Evolutionary conservation across 2,797 vertebrate species (phyloP).

Genomic region (Pteropus rufus): DNA sequence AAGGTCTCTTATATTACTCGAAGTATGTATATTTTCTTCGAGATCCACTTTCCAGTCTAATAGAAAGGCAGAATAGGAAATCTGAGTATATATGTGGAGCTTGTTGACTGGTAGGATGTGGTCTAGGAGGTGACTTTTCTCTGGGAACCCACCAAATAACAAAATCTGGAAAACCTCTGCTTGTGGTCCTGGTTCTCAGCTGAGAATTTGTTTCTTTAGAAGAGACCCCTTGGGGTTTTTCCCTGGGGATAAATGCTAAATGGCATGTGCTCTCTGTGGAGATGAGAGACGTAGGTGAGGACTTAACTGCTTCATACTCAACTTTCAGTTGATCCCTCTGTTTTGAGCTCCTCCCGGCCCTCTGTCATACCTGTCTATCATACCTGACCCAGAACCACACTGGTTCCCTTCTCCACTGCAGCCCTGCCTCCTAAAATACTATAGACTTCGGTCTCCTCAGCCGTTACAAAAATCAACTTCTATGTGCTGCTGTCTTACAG

Average conservation of each 20-base stretch:
- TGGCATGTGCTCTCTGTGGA: background rate
- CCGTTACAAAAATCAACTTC: background rate
- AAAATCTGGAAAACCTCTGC: background rate
- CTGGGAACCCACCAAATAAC: background rate
- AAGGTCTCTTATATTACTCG: background rate
- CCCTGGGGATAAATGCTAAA: background rate
- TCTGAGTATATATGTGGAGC: background rate
- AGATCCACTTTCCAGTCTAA: background rate
- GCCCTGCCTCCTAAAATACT: background rate
- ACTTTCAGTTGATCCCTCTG: background rate
- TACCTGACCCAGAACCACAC: background rate
- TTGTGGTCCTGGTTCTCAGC: background rate
- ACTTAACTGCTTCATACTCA: background rate
- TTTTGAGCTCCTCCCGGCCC: background rate
- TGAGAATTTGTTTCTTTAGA: background rate
- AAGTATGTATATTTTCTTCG: background rate
- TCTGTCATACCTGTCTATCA: background rate
- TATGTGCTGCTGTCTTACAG: background rate
- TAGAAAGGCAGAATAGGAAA: background rate
- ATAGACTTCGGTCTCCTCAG: background rate
- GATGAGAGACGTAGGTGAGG: background rate
- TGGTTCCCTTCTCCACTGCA: background rate
- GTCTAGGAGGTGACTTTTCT: background rate
- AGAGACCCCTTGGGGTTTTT: background rate
- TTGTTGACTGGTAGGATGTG: background rate